Conservation (phyloP, 2,113 vertebrate genomes). For the Pogona vitticeps region DNA sequence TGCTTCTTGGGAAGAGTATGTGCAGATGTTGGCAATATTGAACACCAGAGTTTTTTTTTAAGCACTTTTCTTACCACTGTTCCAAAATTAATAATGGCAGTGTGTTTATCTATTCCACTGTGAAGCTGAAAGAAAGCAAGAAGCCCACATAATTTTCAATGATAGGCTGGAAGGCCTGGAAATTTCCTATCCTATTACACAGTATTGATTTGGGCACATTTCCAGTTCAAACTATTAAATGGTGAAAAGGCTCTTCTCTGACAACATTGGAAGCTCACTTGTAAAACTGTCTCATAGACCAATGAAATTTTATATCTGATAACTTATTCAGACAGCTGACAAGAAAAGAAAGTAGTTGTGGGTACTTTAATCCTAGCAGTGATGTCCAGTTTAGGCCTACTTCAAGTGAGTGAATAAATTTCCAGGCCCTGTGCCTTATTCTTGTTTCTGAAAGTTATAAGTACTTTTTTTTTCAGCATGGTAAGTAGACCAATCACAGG, state of each 20-base stretch:
- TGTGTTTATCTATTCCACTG: background rate
- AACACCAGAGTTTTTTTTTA: background rate
- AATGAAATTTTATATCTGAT: constrained; percentile 6
- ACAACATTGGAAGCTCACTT: constrained; percentile 1
- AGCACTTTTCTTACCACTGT: background rate
- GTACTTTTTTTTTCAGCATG: too few species aligned
- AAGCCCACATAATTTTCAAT: background rate
- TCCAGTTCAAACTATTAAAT: background rate
- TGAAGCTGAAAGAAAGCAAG: background rate
- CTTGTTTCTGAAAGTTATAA: too few species aligned
- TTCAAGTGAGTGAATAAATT: background rate
- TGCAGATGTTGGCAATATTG: background rate
- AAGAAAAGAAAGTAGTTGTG: background rate
- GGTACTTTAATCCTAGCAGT: background rate
- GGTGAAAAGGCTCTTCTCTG: background rate
- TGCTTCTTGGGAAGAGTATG: background rate
- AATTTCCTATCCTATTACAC: constrained; percentile 13
- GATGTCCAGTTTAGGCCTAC: background rate
- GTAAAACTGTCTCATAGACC: background rate
- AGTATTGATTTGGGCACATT: constrained; percentile 15
- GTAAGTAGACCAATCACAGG: too few species aligned
- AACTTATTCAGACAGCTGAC: background rate
- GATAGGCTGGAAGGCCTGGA: background rate
- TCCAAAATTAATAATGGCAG: background rate
- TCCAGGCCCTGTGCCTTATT: background rate